Evolutionary conservation across 2,888 invertebrate species (phyloP).

Genomic region (Polyploca ridens): DNA sequence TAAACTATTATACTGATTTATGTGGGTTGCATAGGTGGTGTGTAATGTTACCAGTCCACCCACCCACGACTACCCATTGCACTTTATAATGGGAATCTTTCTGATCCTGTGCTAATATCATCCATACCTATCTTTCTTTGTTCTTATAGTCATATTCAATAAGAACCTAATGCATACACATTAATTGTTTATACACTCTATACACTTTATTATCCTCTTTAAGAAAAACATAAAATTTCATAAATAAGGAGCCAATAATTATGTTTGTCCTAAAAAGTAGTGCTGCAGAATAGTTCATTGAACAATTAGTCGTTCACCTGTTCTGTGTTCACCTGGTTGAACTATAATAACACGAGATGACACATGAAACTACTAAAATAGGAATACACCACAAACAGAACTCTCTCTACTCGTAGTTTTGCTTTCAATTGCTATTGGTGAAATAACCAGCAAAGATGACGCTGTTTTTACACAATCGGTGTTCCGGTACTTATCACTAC

Average conservation of each 20-base stretch:
- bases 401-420: background rate
- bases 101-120: background rate
- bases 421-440: background rate
- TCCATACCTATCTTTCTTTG: background rate
- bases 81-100: background rate
- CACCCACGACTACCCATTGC: background rate
- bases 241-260: background rate
- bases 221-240: background rate
- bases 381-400: background rate
- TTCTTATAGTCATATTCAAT: background rate
- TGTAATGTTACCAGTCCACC: background rate
- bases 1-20: background rate
- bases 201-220: too few species aligned
- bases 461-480: background rate
- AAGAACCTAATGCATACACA: background rate
- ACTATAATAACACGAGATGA: background rate
- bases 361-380: background rate
- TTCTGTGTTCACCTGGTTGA: background rate
- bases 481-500: too few species aligned
- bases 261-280: background rate
- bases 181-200: too few species aligned
- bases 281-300: conserved; percentile 4
- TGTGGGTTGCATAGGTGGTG: background rate
- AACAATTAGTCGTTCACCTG: conserved; percentile 5
- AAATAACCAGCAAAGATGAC: too few species aligned